Evolutionary conservation across 2,888 invertebrate genomes (phyloP).

Genomic region (Metalampra italica): DNA sequence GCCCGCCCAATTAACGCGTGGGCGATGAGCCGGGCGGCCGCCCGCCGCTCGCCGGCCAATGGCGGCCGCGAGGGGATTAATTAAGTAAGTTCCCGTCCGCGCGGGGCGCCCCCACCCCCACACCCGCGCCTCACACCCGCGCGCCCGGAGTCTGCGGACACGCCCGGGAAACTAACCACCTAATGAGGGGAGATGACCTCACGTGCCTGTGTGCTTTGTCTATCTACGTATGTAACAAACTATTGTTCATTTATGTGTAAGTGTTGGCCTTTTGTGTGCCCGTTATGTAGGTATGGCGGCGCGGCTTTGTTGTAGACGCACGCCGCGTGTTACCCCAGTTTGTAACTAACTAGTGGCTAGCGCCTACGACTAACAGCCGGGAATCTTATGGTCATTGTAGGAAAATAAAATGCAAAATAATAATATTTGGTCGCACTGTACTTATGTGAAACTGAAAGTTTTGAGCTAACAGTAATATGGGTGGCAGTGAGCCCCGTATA

Average conservation of each 20-base stretch:
- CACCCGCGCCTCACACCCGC: slow-evolving; percentile 40
- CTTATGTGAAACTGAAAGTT: too few species aligned
- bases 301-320: slow-evolving; percentile 23
- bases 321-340: neutral
- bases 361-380: neutral
- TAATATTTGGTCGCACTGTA: too few species aligned
- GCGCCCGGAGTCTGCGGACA: slow-evolving; percentile 73
- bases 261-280: slow-evolving; percentile 63
- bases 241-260: slow-evolving; percentile 60
- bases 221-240: slow-evolving; percentile 61
- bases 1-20: slow-evolving; percentile 77
- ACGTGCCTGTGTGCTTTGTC: slow-evolving; percentile 73
- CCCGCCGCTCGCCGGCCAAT: slow-evolving; percentile 67
- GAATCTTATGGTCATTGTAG: neutral
- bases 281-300: slow-evolving; percentile 53
- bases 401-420: too few species aligned
- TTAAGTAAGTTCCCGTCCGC: slow-evolving; percentile 73
- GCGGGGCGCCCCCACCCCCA: slow-evolving; percentile 31
- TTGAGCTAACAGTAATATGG: too few species aligned
- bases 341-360: neutral
- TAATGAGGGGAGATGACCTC: slow-evolving; percentile 79
- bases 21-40: slow-evolving; percentile 69
- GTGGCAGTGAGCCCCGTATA: too few species aligned
- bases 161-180: slow-evolving; percentile 79
- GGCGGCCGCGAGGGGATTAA: slow-evolving; percentile 75